Conservation (phyloP, 2,113 vertebrate species). For the Passerina amoena region DNA sequence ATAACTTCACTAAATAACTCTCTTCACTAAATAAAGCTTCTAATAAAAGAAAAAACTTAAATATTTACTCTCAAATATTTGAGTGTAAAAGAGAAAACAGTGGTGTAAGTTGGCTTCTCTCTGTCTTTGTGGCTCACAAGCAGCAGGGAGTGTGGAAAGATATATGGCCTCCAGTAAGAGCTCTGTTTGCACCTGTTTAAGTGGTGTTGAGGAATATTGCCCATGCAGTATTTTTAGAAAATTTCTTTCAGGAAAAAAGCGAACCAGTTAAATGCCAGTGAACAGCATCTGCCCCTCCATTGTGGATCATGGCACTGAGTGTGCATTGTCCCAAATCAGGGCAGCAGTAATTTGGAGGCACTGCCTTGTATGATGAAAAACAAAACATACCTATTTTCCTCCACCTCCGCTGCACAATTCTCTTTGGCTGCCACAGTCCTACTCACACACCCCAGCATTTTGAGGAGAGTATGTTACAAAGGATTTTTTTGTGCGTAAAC, state of each 20-base stretch:
- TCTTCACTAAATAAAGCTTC: not conserved
- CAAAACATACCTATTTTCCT: not conserved
- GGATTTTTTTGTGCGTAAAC: not conserved
- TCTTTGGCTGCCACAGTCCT: not conserved
- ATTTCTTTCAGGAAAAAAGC: not conserved
- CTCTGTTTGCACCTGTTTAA: not conserved
- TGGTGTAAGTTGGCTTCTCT: not conserved
- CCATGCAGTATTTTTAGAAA: not conserved
- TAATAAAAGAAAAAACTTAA: not conserved
- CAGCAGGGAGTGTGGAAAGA: not conserved
- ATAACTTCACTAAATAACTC: too few species aligned
- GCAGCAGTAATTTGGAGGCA: not conserved
- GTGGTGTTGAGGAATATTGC: not conserved
- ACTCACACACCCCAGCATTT: not conserved
- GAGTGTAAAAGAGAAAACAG: not conserved
- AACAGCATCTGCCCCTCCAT: not conserved
- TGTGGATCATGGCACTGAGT: rapidly evolving
- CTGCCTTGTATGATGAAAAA: not conserved
- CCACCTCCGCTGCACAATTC: not conserved
- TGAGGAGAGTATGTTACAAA: not conserved
- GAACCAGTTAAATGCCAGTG: not conserved
- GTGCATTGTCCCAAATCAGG: not conserved
- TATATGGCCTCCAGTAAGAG: not conserved
- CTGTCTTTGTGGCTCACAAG: not conserved
- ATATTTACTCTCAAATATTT: not conserved